Percentiles rank a stretch among this genome's conserved stretches.
phyloP scores from a whole-genome alignment of 2,113 vertebrate species.

The Lipotes vexillifer region DNA sequence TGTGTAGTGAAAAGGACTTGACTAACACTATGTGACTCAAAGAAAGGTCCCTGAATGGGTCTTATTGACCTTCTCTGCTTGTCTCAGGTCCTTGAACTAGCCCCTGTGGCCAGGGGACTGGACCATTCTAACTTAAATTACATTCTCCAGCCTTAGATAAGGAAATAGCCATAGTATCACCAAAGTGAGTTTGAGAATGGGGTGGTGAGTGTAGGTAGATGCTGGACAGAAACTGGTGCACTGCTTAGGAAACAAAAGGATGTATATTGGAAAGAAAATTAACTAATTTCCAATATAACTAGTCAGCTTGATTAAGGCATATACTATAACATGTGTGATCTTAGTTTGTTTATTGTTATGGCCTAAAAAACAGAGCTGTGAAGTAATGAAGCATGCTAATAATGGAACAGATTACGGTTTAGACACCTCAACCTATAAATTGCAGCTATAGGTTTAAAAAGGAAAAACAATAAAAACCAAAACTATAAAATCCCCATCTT shows the following conservation, averaged over 20 bases:
- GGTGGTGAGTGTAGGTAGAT: rapidly evolving
- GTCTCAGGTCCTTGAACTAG: neutral
- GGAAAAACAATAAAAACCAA: neutral
- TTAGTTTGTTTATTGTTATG: neutral
- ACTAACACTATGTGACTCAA: neutral
- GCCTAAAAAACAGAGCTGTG: neutral
- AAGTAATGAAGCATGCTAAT: neutral
- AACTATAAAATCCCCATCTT: neutral
- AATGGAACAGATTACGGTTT: neutral
- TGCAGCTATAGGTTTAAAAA: neutral
- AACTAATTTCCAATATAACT: neutral
- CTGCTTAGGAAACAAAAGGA: neutral
- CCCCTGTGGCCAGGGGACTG: rapidly evolving
- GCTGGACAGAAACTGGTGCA: neutral
- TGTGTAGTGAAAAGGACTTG: neutral
- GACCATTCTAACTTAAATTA: neutral
- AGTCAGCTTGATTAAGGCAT: neutral
- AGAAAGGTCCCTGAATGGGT: neutral
- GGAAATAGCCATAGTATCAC: neutral
- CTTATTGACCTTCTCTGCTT: rapidly evolving
- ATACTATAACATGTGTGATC: neutral
- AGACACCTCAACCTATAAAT: neutral
- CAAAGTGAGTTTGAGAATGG: neutral
- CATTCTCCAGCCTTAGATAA: neutral
- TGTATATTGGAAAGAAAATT: neutral